phyloP scores from a whole-genome alignment of 2,113 vertebrate genomes.

The Hyla sarda region DNA sequence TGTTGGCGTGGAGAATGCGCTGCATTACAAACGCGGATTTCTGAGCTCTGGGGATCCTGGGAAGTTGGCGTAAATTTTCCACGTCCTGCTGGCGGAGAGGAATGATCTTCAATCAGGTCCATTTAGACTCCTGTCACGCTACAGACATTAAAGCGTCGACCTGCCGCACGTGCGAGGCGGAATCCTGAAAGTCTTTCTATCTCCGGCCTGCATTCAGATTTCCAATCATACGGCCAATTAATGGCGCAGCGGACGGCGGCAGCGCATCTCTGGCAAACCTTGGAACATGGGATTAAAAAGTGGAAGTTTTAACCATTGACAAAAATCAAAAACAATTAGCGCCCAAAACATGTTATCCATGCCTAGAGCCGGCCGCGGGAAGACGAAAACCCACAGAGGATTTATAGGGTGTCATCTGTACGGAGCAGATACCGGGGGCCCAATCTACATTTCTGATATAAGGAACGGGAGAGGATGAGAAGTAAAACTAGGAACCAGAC shows the following conservation, averaged over 20 bases:
- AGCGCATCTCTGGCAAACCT: background rate
- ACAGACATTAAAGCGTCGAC: conserved; percentile 44
- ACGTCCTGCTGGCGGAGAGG: conserved; percentile 21
- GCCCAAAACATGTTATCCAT: too few relatives aligned
- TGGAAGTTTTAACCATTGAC: background rate
- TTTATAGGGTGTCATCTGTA: background rate
- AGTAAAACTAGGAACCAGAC: background rate
- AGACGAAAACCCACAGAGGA: background rate
- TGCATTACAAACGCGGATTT: conserved; percentile 50
- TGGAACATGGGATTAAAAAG: background rate
- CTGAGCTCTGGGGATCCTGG: conserved; percentile 35
- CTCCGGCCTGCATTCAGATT: conserved; percentile 17
- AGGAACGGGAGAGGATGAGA: background rate
- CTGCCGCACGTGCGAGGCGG: background rate
- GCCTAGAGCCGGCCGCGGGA: background rate
- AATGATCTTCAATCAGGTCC: conserved; percentile 50
- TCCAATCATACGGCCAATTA: background rate
- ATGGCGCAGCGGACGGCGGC: background rate
- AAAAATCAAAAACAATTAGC: too few relatives aligned
- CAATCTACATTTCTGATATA: background rate
- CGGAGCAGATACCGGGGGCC: background rate
- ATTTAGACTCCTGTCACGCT: conserved; percentile 48
- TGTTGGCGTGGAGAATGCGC: conserved; percentile 54
- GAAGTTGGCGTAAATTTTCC: conserved; percentile 47
- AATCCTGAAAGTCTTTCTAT: conserved; percentile 12